A percentile compares a stretch with the other conserved stretches of the same genome.
Conservation (phyloP, 1,140 invertebrate genomes). For the Microplitis demolitor region DNA sequence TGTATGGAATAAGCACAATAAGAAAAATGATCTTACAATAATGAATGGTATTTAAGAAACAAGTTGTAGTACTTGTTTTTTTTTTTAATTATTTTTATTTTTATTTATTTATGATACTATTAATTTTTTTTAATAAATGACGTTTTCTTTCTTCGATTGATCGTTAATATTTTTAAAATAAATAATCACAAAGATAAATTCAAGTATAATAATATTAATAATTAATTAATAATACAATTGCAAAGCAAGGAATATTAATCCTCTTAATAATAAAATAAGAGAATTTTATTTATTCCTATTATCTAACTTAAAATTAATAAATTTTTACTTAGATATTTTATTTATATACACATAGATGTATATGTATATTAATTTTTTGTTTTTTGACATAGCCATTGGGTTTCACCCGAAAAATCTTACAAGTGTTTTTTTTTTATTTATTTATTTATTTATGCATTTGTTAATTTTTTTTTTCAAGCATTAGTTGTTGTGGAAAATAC, state of each 20-base stretch:
- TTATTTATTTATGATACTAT: too few relatives aligned
- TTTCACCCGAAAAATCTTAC: neutral
- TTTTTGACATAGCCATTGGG: neutral
- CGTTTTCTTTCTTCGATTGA: too few relatives aligned
- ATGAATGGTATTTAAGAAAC: neutral
- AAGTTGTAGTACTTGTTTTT: too few relatives aligned
- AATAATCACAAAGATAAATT: neutral
- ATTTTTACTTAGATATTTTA: neutral
- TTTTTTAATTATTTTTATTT: too few relatives aligned
- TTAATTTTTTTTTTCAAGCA: neutral
- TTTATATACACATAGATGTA: constrained; percentile 1
- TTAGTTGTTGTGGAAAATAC: neutral
- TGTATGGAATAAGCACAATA: neutral
- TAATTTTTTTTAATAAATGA: too few relatives aligned
- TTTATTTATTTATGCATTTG: neutral
- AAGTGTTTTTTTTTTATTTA: neutral
- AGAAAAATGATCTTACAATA: neutral
- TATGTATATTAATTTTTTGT: neutral
- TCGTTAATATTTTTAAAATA: too few relatives aligned
- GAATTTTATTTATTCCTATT: neutral
- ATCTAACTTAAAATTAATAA: neutral
- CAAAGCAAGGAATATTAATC: constrained; percentile 1
- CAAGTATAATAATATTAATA: neutral
- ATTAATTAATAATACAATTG: neutral
- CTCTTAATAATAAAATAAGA: neutral